Conservation (phyloP, 2,113 vertebrate species). For the Cacatua alba region DNA sequence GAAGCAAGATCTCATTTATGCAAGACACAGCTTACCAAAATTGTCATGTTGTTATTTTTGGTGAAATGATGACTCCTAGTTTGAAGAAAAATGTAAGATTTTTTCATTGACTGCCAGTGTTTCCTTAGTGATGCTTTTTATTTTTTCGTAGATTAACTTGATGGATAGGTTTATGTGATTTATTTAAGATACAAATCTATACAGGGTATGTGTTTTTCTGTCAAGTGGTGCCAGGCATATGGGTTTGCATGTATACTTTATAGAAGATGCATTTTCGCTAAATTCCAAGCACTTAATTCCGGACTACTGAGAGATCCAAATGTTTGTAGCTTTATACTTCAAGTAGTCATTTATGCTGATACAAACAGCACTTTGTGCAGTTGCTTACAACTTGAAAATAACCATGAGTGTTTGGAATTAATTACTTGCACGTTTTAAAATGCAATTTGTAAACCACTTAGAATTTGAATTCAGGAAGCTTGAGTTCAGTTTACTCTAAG, state of each 20-base stretch:
- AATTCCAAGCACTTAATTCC: slow-evolving; percentile 17
- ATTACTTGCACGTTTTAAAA: slow-evolving; percentile 42
- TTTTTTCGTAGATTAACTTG: neutral
- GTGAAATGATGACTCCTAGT: neutral
- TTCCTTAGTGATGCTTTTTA: neutral
- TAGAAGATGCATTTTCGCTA: neutral
- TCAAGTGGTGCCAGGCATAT: neutral
- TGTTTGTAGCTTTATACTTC: slow-evolving; percentile 44
- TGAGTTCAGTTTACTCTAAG: neutral
- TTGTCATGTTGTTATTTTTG: neutral
- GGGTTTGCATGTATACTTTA: neutral
- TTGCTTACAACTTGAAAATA: slow-evolving; percentile 54
- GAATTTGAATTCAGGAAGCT: neutral
- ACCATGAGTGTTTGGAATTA: slow-evolving; percentile 49
- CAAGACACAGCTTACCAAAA: neutral
- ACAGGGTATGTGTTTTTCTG: neutral
- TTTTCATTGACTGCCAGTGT: neutral
- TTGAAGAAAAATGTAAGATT: neutral
- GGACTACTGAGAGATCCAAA: slow-evolving; percentile 2
- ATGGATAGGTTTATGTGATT: neutral
- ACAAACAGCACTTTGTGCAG: slow-evolving; percentile 35
- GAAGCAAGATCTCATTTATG: neutral
- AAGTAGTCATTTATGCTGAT: slow-evolving; percentile 43
- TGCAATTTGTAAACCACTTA: slow-evolving; percentile 38
- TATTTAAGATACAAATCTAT: neutral